Percentiles rank a stretch among this genome's conserved stretches.
Evolutionary conservation across 2,888 invertebrate species (phyloP).

Genomic region (Hemaris fuciformis): DNA sequence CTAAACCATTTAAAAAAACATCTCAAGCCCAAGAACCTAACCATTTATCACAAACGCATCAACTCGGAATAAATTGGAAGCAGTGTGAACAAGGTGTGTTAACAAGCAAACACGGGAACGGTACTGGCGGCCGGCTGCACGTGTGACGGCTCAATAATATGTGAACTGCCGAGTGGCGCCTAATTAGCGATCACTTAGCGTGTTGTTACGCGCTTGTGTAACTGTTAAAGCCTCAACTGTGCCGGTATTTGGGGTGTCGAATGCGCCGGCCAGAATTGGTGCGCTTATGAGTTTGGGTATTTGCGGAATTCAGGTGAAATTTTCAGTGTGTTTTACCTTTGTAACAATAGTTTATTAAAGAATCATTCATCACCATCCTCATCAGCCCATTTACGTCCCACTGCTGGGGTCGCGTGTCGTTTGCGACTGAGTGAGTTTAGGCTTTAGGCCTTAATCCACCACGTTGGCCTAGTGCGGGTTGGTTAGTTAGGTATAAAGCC

Average conservation of each 20-base stretch:
- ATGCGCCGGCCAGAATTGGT: slow-evolving; percentile 12
- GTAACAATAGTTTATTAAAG: neutral
- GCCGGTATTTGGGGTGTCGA: slow-evolving; percentile 17
- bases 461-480: too few relatives aligned
- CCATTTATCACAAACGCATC: neutral
- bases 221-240: slow-evolving; percentile 19
- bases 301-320: neutral
- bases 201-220: slow-evolving; percentile 32
- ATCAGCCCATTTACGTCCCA: too few relatives aligned
- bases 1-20: neutral
- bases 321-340: neutral
- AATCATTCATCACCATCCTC: too few relatives aligned
- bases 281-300: neutral
- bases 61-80: slow-evolving; percentile 17
- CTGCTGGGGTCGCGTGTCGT: too few relatives aligned
- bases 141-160: slow-evolving; percentile 38
- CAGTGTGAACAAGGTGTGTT: slow-evolving; percentile 23
- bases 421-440: too few relatives aligned
- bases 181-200: slow-evolving; percentile 43
- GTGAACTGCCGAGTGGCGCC: slow-evolving; percentile 31
- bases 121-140: slow-evolving; percentile 22
- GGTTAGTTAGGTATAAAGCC: too few relatives aligned
- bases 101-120: slow-evolving; percentile 28
- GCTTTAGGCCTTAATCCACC: too few relatives aligned
- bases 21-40: neutral